These are phyloP conservation scores for Orchesella flavescens DNA, from an alignment of 2,888 invertebrate species.

Conservation along the genomic window DNA sequence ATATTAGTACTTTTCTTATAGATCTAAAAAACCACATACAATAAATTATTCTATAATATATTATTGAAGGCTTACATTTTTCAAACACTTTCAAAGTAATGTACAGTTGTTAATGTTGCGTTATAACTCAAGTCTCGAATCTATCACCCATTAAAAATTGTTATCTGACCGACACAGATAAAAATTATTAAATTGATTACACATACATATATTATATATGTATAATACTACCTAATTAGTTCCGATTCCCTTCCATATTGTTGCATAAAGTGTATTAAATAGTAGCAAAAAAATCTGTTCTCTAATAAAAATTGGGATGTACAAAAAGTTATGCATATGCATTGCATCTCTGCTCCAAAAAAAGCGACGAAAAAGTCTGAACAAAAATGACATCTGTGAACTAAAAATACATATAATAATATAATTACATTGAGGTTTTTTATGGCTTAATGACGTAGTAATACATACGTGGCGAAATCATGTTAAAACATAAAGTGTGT, in stretches of 20 bases:
- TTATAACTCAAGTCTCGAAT: slow-evolving; percentile 38
- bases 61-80: too few relatives aligned
- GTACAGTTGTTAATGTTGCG: too few relatives aligned
- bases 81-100: too few relatives aligned
- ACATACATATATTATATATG: too few relatives aligned
- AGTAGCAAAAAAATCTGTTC: slow-evolving; percentile 32
- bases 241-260: too few relatives aligned
- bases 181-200: neutral
- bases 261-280: neutral
- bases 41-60: too few relatives aligned
- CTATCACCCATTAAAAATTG: slow-evolving; percentile 40
- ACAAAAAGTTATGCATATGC: slow-evolving; percentile 30
- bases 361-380: neutral
- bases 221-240: too few relatives aligned
- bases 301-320: slow-evolving; percentile 45
- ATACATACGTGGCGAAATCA: neutral
- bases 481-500: too few relatives aligned
- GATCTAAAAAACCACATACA: too few relatives aligned
- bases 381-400: neutral
- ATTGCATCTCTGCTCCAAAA: slow-evolving; percentile 12
- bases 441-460: too few relatives aligned
- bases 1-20: too few relatives aligned
- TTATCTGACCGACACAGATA: slow-evolving; percentile 3
- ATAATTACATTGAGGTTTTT: too few relatives aligned
- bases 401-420: neutral